Base-by-base conservation (phyloP, 2,888 invertebrate species). In the Pseudoips prasinana region DNA sequence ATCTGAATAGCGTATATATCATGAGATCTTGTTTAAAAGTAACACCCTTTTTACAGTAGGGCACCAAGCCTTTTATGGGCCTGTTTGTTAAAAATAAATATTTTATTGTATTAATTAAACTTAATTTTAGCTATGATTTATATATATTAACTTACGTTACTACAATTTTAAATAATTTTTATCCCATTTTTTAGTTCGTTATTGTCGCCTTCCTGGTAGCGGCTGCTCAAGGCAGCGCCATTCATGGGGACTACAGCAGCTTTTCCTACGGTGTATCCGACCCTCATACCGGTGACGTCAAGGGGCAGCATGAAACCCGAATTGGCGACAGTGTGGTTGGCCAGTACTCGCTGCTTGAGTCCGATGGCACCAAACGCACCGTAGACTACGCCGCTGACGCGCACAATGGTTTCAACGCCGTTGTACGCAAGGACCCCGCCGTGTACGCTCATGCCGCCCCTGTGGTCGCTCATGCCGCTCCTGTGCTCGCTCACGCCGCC, bases 281-380 rank as follows among this genome's bases (percentile, higher is more conserved):
- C 70, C 87, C 87, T 17, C 79, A 86, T 73, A 87, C 87, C 65
- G 87, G 87, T 11, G 87, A 87, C 53, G 81, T 84, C 46, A 87
- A 87, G 76, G 80, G 78, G 74, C 92, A 92, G 75, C 90, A 91
- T 49, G 92, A 92, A 80, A 90, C 90, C 34, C 90, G 92, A 39
- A 80, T 85, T 46, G 92, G 92, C 5, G 91, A 91, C 74, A 87
- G 87, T 49, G 92, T 92, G 24, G 90, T 90, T 45, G 85, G 84
- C 39, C 85, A 83, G 46, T 83, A 83, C 77, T 83, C 83, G 4
- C 74, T 83, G 33, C 64, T 91, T 80, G 67, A 90, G 56, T 89
- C 92, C 18, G 92, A 92, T 64, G 92, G 92, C 51, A 90, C 90
- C 30, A 90, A 89, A 66, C 90, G 92, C 53, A 91, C 90, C 9